These are phyloP conservation scores for Sciurus vulgaris DNA, from an alignment of 2,797 vertebrate species.

Conservation along the genomic window DNA sequence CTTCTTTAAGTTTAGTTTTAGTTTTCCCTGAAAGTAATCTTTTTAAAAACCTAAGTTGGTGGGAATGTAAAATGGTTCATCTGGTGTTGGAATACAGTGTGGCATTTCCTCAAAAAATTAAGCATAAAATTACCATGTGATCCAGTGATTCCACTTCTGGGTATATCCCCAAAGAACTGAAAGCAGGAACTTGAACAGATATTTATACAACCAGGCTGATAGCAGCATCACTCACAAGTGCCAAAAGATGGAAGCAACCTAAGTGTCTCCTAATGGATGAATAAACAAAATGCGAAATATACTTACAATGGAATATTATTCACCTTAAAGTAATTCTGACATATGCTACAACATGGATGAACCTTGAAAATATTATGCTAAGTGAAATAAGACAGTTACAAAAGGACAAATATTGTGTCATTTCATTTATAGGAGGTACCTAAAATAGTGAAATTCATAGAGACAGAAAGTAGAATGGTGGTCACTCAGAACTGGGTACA, in stretches of 20 bases:
- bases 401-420: not conserved
- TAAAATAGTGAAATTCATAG: not conserved
- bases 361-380: not conserved
- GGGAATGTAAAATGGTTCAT: not conserved
- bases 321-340: slow-evolving; percentile 1
- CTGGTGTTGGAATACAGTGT: not conserved
- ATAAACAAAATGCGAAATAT: not conserved
- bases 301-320: not conserved
- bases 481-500: too few relatives aligned
- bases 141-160: not conserved
- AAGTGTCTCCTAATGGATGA: not conserved
- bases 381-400: not conserved
- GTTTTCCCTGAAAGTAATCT: slow-evolving; percentile 22
- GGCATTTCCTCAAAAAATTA: not conserved
- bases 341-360: not conserved
- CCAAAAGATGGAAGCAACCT: not conserved
- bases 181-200: slow-evolving; percentile 1
- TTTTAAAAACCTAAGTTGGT: not conserved
- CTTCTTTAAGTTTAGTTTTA: not conserved
- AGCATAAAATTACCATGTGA: not conserved
- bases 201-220: not conserved
- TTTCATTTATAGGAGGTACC: not conserved
- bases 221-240: not conserved
- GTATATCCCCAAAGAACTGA: not conserved
- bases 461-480: not conserved